Evolutionary conservation across 1,140 invertebrate genomes (phyloP), one percentile per base, ranked within the genome.

Genomic region (Bombus fervidus): DNA sequence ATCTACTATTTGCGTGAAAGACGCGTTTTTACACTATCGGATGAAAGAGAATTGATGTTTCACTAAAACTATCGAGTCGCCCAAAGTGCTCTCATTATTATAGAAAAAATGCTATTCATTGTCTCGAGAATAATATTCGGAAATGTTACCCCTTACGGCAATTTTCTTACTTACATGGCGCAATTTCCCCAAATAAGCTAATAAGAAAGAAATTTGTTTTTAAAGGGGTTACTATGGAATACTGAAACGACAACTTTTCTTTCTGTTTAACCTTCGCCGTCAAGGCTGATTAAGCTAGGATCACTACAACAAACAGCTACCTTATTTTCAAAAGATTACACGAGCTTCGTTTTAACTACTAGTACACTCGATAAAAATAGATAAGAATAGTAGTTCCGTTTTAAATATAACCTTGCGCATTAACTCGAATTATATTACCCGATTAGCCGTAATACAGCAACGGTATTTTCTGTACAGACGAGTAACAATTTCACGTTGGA

Each of bases 401-500:
- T 15, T 31, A 31, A 15, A 15, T 5, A 64, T 31, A 31, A 64
- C 3, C 4, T 4, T 15, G 62, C n/a, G n/a, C 47, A 47, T 18
- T 53, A 53, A 53, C 5, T 22, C 15, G 1, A 64, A 6, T 31
- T n/a, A 15, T n/a, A 15, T 66, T 18, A 15, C 13, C n/a, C 62
- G 13, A 69, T 28, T 12, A 13, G 9, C 10, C 5, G 5, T 8
- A 2, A 41, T 41, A 53, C 47, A 53, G 5, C 5, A 8, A 53
- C 47, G 18, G 47, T 53, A 41, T 72, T 28, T 41, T 39, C 25
- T 37, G 25, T 2, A 53, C 94, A 98, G 97, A 97, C 97, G 68
- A 97, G 96, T 87, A 96, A 96, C 79, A 96, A 97, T 94, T 98
- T 98, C 93, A 94, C 95, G 59, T 93, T 95, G 4, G 96, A 97